Percentiles rank a stretch among this genome's conserved stretches.
phyloP scores from a whole-genome alignment of 2,113 vertebrate genomes.

The Meles meles region DNA sequence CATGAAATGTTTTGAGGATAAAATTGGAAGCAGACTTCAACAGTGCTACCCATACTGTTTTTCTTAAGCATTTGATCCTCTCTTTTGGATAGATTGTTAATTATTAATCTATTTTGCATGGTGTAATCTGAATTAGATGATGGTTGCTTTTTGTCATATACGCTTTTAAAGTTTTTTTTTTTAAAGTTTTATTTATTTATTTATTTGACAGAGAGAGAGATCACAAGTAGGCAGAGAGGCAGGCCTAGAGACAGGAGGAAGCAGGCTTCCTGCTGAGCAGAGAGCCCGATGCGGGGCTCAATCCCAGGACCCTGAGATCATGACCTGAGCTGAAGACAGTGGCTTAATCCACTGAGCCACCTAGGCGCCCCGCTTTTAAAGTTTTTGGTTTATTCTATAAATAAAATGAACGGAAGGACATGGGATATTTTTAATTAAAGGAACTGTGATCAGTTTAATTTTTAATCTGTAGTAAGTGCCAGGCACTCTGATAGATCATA shows the following conservation, averaged over 20 bases:
- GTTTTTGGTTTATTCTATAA: neutral
- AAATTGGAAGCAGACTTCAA: slow-evolving; percentile 57
- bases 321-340: too few species aligned
- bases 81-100: neutral
- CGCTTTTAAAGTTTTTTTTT: neutral
- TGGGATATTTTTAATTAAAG: neutral
- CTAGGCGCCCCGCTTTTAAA: neutral
- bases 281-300: too few species aligned
- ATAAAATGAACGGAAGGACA: neutral
- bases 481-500: neutral
- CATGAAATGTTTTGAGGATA: slow-evolving; percentile 56
- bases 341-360: too few species aligned
- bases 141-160: neutral
- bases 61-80: neutral
- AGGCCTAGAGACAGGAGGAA: too few species aligned
- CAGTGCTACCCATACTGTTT: neutral
- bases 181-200: too few species aligned
- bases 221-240: too few species aligned
- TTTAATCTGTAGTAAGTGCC: neutral
- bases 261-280: too few species aligned
- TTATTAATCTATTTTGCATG: neutral
- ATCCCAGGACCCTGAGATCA: too few species aligned
- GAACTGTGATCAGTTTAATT: neutral
- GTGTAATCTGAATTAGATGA: neutral
- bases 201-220: too few species aligned